Percentiles rank a stretch among this genome's conserved stretches.
phyloP scores from a whole-genome alignment of 2,113 vertebrate genomes.

The Vulpes ferrilata region DNA sequence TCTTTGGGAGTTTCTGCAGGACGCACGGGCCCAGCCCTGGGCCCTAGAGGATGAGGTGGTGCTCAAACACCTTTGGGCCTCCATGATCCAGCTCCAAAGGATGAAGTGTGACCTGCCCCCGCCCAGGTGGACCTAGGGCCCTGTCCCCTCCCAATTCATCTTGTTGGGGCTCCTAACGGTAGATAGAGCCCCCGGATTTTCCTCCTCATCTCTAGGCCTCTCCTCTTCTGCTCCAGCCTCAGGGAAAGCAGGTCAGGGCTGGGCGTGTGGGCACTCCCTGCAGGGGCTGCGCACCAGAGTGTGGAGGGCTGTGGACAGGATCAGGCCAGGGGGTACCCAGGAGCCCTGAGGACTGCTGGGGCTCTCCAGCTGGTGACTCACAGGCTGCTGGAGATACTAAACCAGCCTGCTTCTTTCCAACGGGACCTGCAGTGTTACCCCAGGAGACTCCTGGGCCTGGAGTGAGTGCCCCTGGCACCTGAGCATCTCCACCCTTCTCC shows the following conservation, averaged over 20 bases:
- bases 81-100: no score
- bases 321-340: not conserved
- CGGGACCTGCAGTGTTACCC: slow-evolving; percentile 92
- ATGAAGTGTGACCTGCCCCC: no score
- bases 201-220: no score
- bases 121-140: no score
- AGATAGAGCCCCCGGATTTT: no score
- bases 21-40: no score
- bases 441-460: slow-evolving; percentile 88
- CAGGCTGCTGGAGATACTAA: fast-evolving
- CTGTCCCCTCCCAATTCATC: no score
- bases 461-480: not conserved
- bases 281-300: not conserved
- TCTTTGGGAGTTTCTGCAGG: no score
- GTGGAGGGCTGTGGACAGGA: fast-evolving
- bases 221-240: not conserved
- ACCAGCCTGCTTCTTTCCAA: not conserved
- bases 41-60: no score
- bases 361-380: fast-evolving
- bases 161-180: no score
- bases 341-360: fast-evolving
- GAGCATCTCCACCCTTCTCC: not conserved
- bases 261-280: not conserved
- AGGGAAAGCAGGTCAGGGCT: not conserved
- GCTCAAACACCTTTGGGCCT: no score